phyloP scores from a whole-genome alignment of 2,888 invertebrate genomes.

The Chydorus sphaericus region DNA sequence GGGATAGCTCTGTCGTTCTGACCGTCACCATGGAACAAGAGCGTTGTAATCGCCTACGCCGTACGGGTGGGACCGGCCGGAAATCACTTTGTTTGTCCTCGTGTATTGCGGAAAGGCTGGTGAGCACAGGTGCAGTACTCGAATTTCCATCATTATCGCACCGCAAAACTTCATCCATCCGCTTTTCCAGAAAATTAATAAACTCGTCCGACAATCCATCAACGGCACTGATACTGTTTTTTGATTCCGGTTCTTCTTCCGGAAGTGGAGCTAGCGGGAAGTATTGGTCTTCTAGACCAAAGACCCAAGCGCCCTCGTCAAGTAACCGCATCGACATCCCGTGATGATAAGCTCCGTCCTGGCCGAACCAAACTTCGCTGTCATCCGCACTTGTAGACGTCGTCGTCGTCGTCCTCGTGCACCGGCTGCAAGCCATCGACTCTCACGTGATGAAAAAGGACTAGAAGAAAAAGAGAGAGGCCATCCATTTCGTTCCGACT shows the following conservation, averaged over 20 bases:
- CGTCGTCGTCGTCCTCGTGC: not conserved
- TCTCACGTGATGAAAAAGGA: not conserved
- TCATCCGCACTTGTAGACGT: not conserved
- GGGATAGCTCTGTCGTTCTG: too few species aligned
- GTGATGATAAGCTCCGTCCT: not conserved
- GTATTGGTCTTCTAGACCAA: slow-evolving; percentile 9
- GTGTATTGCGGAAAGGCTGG: too few species aligned
- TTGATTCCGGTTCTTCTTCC: slow-evolving; percentile 1
- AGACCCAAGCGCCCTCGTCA: slow-evolving; percentile 1
- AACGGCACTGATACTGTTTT: not conserved
- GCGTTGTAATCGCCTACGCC: not conserved
- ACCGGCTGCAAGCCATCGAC: slow-evolving; percentile 3
- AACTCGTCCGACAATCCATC: slow-evolving; percentile 6
- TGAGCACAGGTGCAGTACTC: too few species aligned
- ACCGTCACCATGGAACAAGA: not conserved
- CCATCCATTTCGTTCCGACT: not conserved
- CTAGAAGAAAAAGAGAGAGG: not conserved
- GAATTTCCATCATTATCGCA: too few species aligned
- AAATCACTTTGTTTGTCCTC: too few species aligned
- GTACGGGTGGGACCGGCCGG: not conserved
- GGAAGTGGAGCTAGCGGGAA: slow-evolving; percentile 7
- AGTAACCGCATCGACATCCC: too few species aligned
- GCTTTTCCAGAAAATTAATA: slow-evolving; percentile 5
- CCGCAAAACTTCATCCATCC: not conserved
- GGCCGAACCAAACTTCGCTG: not conserved